Evolutionary conservation across 2,888 invertebrate species (phyloP), one percentile per base, ranked within the genome.

Genomic region (Andrena hattorfiana): DNA sequence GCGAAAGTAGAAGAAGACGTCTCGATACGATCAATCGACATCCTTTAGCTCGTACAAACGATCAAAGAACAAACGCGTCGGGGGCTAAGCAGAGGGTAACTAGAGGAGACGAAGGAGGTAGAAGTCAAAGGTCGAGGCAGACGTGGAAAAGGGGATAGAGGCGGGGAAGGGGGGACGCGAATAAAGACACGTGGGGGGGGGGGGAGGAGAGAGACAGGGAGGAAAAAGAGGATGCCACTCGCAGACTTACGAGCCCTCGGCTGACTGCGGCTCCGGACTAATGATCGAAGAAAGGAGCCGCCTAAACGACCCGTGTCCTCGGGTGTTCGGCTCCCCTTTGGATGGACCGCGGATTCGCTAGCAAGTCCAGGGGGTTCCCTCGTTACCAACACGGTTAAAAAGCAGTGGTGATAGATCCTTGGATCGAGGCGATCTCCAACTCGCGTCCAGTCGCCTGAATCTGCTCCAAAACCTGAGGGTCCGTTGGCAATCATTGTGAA

Each of bases 231-330:
- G 73, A 75, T 87, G 77, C 79, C 69, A 77, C 72, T 84, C 83
- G 84, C 85, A 87, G 85, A 82, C 89, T 87, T 82, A 84, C 85
- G 81, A 83, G 63, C 76, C 83, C 79, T 83, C 74, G 75, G 68
- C 76, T 30, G 81, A 76, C 77, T 88, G 84, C 86, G 83, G 89
- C 86, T 66, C 80, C 84, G 89, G 90, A 90, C 91, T 93, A 92
- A 93, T 92, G 92, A 93, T 92, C 91, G 92, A 92, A 92, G 92
- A 93, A 93, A 93, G 93, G 90, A 92, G 92, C 93, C 92, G 92
- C 92, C 92, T 92, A 92, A 93, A 93, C 92, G 92, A 92, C 91
- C 92, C 92, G 91, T 92, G 92, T 93, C 92, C 92, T 92, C 92
- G 92, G 92, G 91, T 92, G 92, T 92, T 92, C 88, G 91, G 87